These are phyloP conservation scores for Myzus persicae DNA, from an alignment of 1,140 invertebrate species.

Conservation along the genomic window DNA sequence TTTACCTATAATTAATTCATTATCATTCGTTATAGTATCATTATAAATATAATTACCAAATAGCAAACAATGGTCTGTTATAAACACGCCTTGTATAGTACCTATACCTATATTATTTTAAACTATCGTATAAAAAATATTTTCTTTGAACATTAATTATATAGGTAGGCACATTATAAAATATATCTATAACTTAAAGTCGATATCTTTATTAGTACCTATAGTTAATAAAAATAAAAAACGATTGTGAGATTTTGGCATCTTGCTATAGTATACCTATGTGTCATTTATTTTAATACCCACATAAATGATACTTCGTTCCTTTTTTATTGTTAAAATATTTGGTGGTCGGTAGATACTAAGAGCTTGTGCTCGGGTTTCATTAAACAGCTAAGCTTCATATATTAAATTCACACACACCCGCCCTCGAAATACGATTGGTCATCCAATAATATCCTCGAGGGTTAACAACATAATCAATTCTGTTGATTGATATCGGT, in stretches of 20 bases:
- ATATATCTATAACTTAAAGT: not conserved
- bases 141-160: not conserved
- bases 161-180: not conserved
- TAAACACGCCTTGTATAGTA: not conserved
- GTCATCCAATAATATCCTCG: not conserved
- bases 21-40: not conserved
- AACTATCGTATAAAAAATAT: not conserved
- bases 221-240: not conserved
- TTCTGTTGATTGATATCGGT: conserved; percentile 43
- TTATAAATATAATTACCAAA: not conserved
- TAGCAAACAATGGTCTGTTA: not conserved
- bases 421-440: not conserved
- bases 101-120: not conserved
- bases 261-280: not conserved
- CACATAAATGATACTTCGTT: not conserved
- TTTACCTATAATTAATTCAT: conserved; percentile 5
- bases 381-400: not conserved
- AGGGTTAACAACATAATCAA: conserved; percentile 19
- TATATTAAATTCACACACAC: not conserved
- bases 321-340: not conserved
- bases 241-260: too few relatives aligned
- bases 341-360: not conserved
- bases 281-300: not conserved
- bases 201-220: not conserved
- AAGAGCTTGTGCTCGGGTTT: not conserved